A percentile compares a stretch with the other conserved stretches of the same genome.
These are phyloP conservation scores for Temnothorax curvispinosus DNA, from an alignment of 1,140 invertebrate genomes.

Conservation along the genomic window DNA sequence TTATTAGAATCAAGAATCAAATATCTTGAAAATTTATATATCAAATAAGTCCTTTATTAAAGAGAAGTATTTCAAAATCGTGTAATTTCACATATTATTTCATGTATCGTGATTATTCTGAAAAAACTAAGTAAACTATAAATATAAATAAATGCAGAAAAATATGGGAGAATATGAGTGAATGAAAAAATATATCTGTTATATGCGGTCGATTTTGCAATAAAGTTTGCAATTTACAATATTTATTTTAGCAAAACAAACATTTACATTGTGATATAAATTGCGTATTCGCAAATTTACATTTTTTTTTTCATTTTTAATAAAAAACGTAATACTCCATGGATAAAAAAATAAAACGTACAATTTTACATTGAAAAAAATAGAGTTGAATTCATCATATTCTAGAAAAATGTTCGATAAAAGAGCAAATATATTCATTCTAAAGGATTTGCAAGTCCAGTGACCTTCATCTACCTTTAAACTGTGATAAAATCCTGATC, in stretches of 20 bases:
- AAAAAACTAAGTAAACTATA: neutral
- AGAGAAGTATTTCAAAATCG: neutral
- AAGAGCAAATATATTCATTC: neutral
- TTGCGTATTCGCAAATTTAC: neutral
- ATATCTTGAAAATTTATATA: neutral
- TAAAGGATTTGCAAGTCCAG: neutral
- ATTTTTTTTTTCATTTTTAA: neutral
- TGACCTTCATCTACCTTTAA: conserved; percentile 68
- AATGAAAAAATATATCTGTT: neutral
- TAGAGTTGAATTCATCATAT: neutral
- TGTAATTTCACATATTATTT: neutral
- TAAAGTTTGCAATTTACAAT: neutral
- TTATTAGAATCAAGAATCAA: neutral
- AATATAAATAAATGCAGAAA: neutral
- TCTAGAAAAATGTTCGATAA: neutral
- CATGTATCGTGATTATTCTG: neutral
- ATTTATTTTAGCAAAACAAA: neutral
- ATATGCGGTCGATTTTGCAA: neutral
- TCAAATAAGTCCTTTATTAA: neutral
- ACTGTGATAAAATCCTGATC: conserved; percentile 79
- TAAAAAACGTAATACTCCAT: neutral
- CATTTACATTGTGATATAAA: neutral
- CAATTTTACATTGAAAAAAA: neutral
- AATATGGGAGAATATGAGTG: neutral
- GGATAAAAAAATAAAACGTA: conserved; percentile 9